Evolutionary conservation across 2,113 vertebrate genomes (phyloP).

Genomic region (Halcyon senegalensis): DNA sequence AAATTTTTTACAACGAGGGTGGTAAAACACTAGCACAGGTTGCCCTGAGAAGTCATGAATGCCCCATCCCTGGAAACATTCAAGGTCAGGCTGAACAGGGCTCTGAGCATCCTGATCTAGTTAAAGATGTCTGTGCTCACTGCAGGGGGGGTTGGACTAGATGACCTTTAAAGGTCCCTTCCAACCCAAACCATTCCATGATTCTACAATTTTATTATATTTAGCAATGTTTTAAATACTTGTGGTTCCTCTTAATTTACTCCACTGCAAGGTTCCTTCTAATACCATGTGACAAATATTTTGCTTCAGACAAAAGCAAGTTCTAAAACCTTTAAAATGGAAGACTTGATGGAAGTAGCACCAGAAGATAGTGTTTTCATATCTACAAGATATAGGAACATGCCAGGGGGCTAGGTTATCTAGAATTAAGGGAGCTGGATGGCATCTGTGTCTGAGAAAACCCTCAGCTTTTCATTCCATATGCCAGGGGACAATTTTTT

Average conservation of each 20-base stretch:
- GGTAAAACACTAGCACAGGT: neutral
- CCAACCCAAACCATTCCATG: neutral
- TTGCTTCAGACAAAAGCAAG: neutral
- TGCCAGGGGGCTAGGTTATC: neutral
- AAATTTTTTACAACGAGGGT: neutral
- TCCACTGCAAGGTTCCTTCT: neutral
- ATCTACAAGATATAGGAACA: neutral
- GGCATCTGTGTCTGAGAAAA: neutral
- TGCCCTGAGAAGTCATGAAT: neutral
- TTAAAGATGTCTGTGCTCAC: neutral
- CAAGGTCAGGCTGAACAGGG: neutral
- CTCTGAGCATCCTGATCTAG: neutral
- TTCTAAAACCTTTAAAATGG: neutral
- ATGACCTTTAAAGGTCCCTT: neutral
- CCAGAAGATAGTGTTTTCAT: neutral
- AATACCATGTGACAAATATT: neutral
- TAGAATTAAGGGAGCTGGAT: neutral
- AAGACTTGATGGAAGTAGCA: neutral
- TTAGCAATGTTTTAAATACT: neutral
- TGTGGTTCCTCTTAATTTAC: neutral
- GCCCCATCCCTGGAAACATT: neutral
- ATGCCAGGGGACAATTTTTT: neutral
- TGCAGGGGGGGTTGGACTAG: neutral
- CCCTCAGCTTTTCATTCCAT: neutral
- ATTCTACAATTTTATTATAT: neutral